Percentiles rank a stretch among this genome's conserved stretches.
Evolutionary conservation across 2,113 vertebrate species (phyloP).

Genomic region (Heliornis fulica): DNA sequence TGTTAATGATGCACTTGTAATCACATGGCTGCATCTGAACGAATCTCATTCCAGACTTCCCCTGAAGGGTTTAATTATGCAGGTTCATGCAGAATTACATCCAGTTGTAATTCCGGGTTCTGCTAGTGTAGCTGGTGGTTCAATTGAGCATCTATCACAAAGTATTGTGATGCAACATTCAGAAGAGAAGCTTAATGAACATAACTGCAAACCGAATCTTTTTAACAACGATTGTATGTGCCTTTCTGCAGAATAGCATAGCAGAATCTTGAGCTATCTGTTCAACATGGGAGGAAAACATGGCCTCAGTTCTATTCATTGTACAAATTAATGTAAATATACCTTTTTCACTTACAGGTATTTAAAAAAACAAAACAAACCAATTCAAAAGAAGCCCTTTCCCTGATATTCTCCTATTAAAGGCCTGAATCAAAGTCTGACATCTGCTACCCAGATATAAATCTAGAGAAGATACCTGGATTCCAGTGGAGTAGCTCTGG

Average conservation of each 20-base stretch:
- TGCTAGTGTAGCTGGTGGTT: neutral
- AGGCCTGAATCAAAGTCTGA: neutral
- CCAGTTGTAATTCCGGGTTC: neutral
- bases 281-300: neutral
- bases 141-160: neutral
- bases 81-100: neutral
- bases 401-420: neutral
- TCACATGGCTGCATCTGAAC: neutral
- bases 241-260: neutral
- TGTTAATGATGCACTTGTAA: conserved; percentile 2
- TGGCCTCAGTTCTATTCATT: neutral
- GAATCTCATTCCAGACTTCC: neutral
- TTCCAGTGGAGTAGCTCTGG: neutral
- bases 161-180: neutral
- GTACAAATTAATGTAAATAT: neutral
- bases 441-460: neutral
- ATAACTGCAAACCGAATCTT: neutral
- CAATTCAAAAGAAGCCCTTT: neutral
- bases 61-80: conserved; percentile 35
- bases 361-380: neutral
- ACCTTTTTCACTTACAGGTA: neutral
- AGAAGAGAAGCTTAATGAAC: neutral
- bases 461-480: neutral
- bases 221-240: neutral
- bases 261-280: neutral